Evolutionary conservation across 2,113 vertebrate species (phyloP), one percentile per base, ranked within the genome.

Genomic region (Vulpes ferrilata): DNA sequence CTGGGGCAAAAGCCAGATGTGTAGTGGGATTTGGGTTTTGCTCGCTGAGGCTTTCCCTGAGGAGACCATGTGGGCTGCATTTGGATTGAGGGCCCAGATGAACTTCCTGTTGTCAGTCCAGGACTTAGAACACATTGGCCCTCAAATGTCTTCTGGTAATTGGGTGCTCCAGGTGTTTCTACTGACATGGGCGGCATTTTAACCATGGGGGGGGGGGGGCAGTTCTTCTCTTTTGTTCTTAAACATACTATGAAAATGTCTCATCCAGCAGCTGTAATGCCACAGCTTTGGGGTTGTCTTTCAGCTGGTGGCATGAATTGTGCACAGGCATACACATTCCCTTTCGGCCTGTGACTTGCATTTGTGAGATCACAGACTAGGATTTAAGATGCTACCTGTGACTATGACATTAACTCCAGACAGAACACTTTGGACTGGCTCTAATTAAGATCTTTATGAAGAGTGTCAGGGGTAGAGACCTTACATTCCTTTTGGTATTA

Each of bases 1-100:
- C 35, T 13, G 86, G 79, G 81, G 90, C 88, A 80, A 86, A 88
- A 94, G 90, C 97, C 97, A 98, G 97, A 94, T 98, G 98, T 97
- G 71, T 60, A n/a, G 15, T 2, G 23, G 32, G 55, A 67, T 84
- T 51, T 5, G 35, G 38, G 88, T 76, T 96, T 62, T 76, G 80
- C 94, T 64, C 1, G 0, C 43, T 0, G 62, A 83, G 90, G 51
- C 69, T 43, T 23, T 60, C 22, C 83, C 22, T 0, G 0, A 64
- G 90, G 51, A 95, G 89, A 88, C 74, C 51, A 19, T 30, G 55
- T 78, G 88, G 87, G 57, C 48, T 90, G 62, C 32, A 0, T 86
- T 93, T 73, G 78, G 65, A 3, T 27, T 43, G 60, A 65, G 27
- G 51, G 23, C 64, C 67, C 91, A 95, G 85, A 95, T 86, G 86